Evolutionary conservation across 2,797 vertebrate genomes (phyloP).

Genomic region (Muscicapa striata): DNA sequence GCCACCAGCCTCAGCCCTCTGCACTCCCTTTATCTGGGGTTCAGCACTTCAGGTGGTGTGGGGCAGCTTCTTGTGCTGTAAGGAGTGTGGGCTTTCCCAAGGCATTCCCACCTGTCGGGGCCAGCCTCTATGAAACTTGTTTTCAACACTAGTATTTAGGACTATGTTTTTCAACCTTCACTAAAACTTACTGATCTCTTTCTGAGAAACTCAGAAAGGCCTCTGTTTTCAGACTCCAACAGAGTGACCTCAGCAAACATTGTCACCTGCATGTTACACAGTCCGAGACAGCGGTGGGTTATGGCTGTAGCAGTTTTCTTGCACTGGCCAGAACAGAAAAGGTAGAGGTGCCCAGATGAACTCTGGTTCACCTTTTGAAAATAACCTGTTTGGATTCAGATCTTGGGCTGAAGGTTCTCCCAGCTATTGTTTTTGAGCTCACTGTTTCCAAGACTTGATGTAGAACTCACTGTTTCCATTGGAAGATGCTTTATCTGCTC

Average conservation of each 20-base stretch:
- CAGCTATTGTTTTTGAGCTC: background rate
- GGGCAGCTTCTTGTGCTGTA: background rate
- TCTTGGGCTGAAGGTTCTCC: background rate
- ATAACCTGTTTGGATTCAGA: background rate
- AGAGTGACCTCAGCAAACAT: background rate
- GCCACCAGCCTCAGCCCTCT: too few relatives aligned
- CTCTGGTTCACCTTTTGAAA: background rate
- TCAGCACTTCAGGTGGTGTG: accelerated
- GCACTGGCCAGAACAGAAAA: background rate
- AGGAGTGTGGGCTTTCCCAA: background rate
- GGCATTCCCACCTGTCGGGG: background rate
- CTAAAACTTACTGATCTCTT: too few relatives aligned
- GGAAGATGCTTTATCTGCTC: background rate
- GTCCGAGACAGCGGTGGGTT: accelerated
- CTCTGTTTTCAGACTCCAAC: too few relatives aligned
- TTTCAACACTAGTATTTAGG: too few relatives aligned
- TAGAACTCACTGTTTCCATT: background rate
- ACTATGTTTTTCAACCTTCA: too few relatives aligned
- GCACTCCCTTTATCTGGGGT: accelerated
- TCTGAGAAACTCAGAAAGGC: too few relatives aligned
- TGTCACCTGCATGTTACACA: background rate
- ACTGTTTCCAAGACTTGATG: background rate
- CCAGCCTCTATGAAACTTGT: too few relatives aligned
- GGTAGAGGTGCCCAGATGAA: background rate
- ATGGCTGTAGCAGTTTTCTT: background rate